phyloP scores from a whole-genome alignment of 2,797 vertebrate species.

The Sparidentex hasta region DNA sequence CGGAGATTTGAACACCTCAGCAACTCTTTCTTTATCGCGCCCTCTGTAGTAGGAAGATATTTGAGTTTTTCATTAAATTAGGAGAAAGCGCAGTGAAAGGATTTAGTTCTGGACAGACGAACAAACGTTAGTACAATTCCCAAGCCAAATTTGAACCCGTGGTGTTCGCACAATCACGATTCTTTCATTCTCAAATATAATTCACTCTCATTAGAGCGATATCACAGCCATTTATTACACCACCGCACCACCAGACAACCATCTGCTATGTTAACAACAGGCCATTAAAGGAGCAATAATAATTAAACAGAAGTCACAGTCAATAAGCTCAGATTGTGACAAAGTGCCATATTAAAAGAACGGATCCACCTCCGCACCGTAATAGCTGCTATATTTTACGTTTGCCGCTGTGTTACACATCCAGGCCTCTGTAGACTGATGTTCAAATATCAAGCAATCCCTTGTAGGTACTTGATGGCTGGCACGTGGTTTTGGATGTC shows the following conservation, averaged over 20 bases:
- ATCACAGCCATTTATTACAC: slow-evolving; percentile 32
- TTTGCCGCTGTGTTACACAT: background rate
- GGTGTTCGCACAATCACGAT: background rate
- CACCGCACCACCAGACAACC: slow-evolving; percentile 21
- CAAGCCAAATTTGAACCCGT: background rate
- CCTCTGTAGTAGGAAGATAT: background rate
- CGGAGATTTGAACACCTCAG: background rate
- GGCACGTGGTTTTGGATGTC: slow-evolving; percentile 28
- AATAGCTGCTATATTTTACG: background rate
- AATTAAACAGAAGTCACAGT: slow-evolving; percentile 45
- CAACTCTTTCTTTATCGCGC: background rate
- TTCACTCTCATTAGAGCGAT: slow-evolving; percentile 16
- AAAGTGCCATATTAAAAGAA: slow-evolving; percentile 11
- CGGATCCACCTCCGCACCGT: background rate
- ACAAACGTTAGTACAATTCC: background rate
- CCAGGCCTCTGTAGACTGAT: background rate
- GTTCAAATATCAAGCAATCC: background rate
- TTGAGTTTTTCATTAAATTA: background rate
- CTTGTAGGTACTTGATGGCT: slow-evolving; percentile 5
- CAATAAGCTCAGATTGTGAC: slow-evolving; percentile 32
- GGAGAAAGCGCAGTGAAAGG: background rate
- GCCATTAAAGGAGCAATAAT: slow-evolving; percentile 45
- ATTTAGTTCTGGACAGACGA: background rate
- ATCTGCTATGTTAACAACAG: slow-evolving; percentile 45
- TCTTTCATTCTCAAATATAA: slow-evolving; percentile 5